Percentiles rank a stretch among this genome's conserved stretches.
Evolutionary conservation across 2,888 invertebrate genomes (phyloP).

Genomic region (Lutraria lutraria): DNA sequence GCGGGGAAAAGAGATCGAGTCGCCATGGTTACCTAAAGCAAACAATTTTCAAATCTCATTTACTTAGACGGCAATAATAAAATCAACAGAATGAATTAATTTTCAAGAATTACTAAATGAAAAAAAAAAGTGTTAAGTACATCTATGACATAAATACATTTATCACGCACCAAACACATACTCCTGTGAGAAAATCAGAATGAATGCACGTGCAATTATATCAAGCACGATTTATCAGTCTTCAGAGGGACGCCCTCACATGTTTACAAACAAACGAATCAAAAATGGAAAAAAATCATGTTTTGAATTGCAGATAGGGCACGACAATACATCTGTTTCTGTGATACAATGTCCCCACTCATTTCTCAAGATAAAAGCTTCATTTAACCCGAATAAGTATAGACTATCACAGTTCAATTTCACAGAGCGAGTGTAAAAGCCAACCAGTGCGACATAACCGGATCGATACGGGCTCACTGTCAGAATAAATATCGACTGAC

Average conservation of each 20-base stretch:
- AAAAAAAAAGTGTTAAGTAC: too few relatives aligned
- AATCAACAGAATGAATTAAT: too few relatives aligned
- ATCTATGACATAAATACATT: too few relatives aligned
- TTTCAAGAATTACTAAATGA: too few relatives aligned
- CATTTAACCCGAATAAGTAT: not conserved
- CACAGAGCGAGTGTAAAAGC: not conserved
- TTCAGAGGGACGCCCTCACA: not conserved
- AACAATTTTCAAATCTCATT: too few relatives aligned
- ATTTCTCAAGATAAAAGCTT: not conserved
- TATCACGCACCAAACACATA: too few relatives aligned
- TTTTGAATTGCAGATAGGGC: not conserved
- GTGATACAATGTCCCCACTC: not conserved
- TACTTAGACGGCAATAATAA: too few relatives aligned
- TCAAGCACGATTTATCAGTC: not conserved
- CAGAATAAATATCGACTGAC: conserved; percentile 15
- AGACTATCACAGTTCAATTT: not conserved
- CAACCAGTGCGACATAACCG: conserved; percentile 1
- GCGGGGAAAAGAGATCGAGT: too few relatives aligned
- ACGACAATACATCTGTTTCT: not conserved
- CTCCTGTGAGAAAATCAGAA: too few relatives aligned
- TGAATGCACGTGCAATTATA: not conserved
- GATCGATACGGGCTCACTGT: not conserved
- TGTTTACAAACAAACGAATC: conserved; percentile 2
- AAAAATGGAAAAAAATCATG: not conserved
- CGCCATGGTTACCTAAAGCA: too few relatives aligned